phyloP scores from a whole-genome alignment of 2,113 vertebrate species.

The Notiomystis cincta region DNA sequence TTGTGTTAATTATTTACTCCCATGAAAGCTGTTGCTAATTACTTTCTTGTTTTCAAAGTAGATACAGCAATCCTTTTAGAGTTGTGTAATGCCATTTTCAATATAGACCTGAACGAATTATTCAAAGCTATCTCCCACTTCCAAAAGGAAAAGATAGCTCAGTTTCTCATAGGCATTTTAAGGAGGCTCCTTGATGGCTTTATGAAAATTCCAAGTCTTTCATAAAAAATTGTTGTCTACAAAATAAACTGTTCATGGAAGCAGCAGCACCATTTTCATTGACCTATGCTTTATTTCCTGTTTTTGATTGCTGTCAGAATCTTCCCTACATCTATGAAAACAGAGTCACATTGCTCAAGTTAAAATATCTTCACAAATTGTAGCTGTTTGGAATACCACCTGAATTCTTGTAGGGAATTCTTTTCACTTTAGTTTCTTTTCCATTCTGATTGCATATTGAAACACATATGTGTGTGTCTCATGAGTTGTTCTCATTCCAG shows the following conservation, averaged over 20 bases:
- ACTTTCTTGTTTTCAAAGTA: background rate
- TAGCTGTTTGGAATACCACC: background rate
- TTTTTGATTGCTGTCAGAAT: background rate
- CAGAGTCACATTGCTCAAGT: background rate
- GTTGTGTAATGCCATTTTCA: background rate
- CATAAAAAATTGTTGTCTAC: background rate
- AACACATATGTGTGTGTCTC: background rate
- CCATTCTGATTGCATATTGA: background rate
- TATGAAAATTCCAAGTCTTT: background rate
- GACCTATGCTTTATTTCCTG: background rate
- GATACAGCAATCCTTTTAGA: background rate
- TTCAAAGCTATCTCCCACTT: background rate
- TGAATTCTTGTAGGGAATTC: background rate
- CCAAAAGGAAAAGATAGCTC: background rate
- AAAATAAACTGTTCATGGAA: background rate
- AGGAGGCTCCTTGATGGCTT: background rate
- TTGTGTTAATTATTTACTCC: background rate
- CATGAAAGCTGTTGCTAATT: background rate
- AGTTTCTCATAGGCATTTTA: background rate
- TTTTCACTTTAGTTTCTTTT: background rate
- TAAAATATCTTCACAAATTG: background rate
- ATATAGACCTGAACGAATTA: background rate
- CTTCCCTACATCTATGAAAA: background rate
- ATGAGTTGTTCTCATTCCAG: background rate
- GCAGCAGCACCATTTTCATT: background rate